Evolutionary conservation across 2,888 invertebrate species (phyloP).

Genomic region (Lobophora halterata): DNA sequence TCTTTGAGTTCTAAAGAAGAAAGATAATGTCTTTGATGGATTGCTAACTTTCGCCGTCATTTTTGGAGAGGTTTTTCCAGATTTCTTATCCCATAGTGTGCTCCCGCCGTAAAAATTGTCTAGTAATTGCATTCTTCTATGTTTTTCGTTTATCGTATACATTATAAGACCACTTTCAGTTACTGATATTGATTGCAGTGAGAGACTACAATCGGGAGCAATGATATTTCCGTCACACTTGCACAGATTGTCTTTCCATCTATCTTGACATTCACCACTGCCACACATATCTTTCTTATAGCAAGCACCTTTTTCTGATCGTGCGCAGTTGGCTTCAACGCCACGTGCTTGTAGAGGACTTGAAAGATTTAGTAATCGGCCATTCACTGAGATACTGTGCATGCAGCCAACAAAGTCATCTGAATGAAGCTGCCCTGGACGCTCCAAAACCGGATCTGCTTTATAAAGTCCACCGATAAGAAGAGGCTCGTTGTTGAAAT

Average conservation of each 20-base stretch:
- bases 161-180: slow-evolving; percentile 89
- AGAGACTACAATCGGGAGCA: slow-evolving; percentile 89
- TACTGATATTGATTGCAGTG: slow-evolving; percentile 90
- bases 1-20: slow-evolving; percentile 90
- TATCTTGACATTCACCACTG: slow-evolving; percentile 88
- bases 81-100: slow-evolving; percentile 83
- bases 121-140: slow-evolving; percentile 91
- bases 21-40: slow-evolving; percentile 87
- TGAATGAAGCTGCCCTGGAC: slow-evolving; percentile 93
- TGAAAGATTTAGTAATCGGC: slow-evolving; percentile 89
- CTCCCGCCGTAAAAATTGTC: slow-evolving; percentile 89
- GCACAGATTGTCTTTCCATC: slow-evolving; percentile 89
- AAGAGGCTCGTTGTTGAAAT: slow-evolving; percentile 94
- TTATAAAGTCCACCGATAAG: slow-evolving; percentile 91
- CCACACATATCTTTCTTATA: slow-evolving; percentile 77
- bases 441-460: slow-evolving; percentile 92
- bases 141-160: slow-evolving; percentile 90
- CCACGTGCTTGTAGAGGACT: slow-evolving; percentile 87
- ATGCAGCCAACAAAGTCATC: slow-evolving; percentile 97
- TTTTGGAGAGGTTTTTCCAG: slow-evolving; percentile 49
- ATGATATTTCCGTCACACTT: slow-evolving; percentile 85
- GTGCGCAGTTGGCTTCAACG: slow-evolving; percentile 88
- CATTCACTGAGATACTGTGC: slow-evolving; percentile 94
- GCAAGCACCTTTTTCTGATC: slow-evolving; percentile 85
- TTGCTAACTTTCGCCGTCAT: slow-evolving; percentile 54